A percentile compares a stretch with the other conserved stretches of the same genome.
phyloP scores from a whole-genome alignment of 2,797 vertebrate species.

The Galaxias olidus region DNA sequence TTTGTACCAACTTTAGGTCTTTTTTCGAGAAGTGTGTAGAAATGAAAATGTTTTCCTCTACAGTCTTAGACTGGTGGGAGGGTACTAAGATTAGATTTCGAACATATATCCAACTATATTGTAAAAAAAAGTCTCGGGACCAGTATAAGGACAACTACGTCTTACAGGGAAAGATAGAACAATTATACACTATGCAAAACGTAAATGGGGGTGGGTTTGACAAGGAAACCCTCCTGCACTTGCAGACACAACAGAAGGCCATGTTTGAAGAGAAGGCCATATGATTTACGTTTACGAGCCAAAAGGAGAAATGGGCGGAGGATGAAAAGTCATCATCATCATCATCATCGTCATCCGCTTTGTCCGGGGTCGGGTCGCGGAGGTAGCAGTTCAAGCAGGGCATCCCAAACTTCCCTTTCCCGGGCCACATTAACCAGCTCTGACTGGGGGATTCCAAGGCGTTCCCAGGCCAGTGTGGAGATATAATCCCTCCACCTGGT shows the following conservation, averaged over 20 bases:
- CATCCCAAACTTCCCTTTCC: no score
- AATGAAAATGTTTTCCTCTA: background rate
- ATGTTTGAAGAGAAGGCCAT: background rate
- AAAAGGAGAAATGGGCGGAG: no score
- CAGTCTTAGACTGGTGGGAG: background rate
- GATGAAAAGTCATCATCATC: no score
- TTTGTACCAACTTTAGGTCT: background rate
- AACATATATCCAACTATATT: background rate
- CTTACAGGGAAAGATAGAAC: background rate
- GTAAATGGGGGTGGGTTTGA: background rate
- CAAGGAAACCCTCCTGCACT: background rate
- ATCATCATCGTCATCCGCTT: no score
- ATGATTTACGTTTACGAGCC: background rate
- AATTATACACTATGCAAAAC: background rate
- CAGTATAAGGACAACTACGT: background rate
- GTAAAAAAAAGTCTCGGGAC: background rate
- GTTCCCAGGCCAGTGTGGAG: no score
- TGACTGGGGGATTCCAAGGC: no score
- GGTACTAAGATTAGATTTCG: background rate
- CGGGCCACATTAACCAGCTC: no score
- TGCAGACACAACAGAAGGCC: background rate
- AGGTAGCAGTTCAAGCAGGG: no score
- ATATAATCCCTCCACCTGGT: no score
- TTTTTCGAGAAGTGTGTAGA: background rate
- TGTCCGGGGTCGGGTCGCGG: no score